A percentile compares a stretch with the other conserved stretches of the same genome.
Evolutionary conservation across 2,797 vertebrate species (phyloP).

Genomic region (Poeciliopsis presidionis): DNA sequence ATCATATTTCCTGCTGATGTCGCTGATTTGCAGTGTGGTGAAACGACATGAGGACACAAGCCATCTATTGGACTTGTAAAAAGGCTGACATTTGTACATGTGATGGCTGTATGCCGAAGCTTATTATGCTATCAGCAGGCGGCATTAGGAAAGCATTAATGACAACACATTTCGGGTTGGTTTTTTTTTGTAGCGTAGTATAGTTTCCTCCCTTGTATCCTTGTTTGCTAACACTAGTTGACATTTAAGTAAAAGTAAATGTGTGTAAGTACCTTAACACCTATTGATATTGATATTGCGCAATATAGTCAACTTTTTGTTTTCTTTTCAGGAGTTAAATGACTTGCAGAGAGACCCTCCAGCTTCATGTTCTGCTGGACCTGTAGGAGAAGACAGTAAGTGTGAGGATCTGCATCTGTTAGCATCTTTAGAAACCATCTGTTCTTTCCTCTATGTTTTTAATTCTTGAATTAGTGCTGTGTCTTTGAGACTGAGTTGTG

Average conservation of each 20-base stretch:
- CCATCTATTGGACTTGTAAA: neutral
- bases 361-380: conserved; percentile 81
- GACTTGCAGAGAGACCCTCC: conserved; percentile 81
- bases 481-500: neutral
- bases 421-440: neutral
- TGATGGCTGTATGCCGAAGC: conserved; percentile 1
- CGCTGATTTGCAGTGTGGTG: neutral
- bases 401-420: conserved; percentile 13
- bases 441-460: neutral
- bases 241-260: neutral
- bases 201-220: rapidly evolving
- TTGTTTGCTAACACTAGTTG: neutral
- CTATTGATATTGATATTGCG: too few species aligned
- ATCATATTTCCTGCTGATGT: conserved; percentile 1
- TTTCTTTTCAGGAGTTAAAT: conserved; percentile 68
- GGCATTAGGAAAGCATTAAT: conserved; percentile 9
- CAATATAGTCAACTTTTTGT: neutral
- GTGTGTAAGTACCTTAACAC: neutral
- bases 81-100: neutral
- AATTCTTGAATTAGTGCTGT: neutral
- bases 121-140: conserved; percentile 32
- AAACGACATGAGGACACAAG: neutral
- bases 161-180: neutral
- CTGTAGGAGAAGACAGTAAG: conserved; percentile 81
- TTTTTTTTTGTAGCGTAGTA: neutral